A percentile compares a stretch with the other conserved stretches of the same genome.
phyloP scores from a whole-genome alignment of 1,140 invertebrate genomes.

The Ips typographus region DNA sequence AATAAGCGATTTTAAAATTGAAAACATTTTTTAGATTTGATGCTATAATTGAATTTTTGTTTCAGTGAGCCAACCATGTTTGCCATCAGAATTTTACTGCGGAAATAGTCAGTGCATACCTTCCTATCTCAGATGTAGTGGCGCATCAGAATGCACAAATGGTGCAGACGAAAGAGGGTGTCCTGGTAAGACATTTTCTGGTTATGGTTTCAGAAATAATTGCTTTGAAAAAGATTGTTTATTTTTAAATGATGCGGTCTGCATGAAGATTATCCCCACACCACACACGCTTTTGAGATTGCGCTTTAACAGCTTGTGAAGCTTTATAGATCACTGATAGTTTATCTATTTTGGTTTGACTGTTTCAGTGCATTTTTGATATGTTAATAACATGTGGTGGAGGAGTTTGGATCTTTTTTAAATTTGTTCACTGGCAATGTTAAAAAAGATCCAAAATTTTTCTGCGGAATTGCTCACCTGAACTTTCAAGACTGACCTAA shows the following conservation, averaged over 20 bases:
- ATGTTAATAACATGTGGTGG: conserved; percentile 2
- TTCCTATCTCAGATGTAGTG: conserved; percentile 54
- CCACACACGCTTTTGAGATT: conserved; percentile 1
- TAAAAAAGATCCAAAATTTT: neutral
- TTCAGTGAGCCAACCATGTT: conserved; percentile 24
- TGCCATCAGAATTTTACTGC: conserved; percentile 45
- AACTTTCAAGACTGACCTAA: conserved; percentile 18
- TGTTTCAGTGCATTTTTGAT: conserved; percentile 21
- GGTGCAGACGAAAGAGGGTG: conserved; percentile 61
- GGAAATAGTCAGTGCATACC: conserved; percentile 57
- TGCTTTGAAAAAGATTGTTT: too few species aligned
- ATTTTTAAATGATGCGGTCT: neutral
- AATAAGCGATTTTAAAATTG: too few species aligned
- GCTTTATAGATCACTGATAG: conserved; percentile 2
- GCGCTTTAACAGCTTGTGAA: conserved; percentile 11
- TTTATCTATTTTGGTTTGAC: neutral
- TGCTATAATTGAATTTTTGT: conserved; percentile 16
- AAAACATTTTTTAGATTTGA: neutral
- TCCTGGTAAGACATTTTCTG: conserved; percentile 36
- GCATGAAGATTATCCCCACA: conserved; percentile 1
- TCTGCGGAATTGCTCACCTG: neutral
- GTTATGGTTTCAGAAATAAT: neutral
- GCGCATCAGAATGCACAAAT: conserved; percentile 56
- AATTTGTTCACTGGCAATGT: neutral
- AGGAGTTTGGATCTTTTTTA: conserved; percentile 15